These are phyloP conservation scores for Etheostoma cragini DNA, from an alignment of 2,113 vertebrate species.

Conservation along the genomic window DNA sequence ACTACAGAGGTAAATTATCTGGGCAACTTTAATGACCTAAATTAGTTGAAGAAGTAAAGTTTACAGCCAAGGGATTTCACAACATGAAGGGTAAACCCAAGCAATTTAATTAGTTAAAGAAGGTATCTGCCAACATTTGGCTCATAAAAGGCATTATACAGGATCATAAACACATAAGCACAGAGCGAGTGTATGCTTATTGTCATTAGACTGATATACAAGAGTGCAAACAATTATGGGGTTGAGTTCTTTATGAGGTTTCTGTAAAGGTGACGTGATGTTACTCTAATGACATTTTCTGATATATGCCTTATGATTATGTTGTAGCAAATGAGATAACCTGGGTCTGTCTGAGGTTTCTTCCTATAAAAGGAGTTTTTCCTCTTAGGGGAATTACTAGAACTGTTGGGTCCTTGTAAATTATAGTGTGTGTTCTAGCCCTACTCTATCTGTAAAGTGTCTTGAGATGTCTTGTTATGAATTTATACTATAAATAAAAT, in stretches of 20 bases:
- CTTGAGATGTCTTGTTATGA: too few species aligned
- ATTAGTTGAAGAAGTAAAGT: not conserved
- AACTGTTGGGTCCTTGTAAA: too few species aligned
- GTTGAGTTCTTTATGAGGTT: slow-evolving; percentile 25
- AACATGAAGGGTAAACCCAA: not conserved
- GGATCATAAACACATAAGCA: slow-evolving; percentile 58
- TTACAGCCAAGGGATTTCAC: slow-evolving; percentile 6
- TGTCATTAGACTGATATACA: slow-evolving; percentile 32
- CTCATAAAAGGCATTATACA: slow-evolving; percentile 47
- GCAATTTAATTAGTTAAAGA: slow-evolving; percentile 26
- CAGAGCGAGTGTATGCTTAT: slow-evolving; percentile 19
- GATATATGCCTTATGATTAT: slow-evolving; percentile 33
- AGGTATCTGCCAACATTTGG: slow-evolving; percentile 41
- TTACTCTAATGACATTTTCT: slow-evolving; percentile 28
- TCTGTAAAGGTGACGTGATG: slow-evolving; percentile 35
- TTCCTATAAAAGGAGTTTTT: too few species aligned
- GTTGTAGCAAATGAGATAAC: slow-evolving; percentile 42
- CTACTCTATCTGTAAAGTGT: too few species aligned
- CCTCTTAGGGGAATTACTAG: too few species aligned
- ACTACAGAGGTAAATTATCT: not conserved
- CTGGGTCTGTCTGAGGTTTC: not conserved
- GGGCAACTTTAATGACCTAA: not conserved
- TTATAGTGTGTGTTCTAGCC: too few species aligned
- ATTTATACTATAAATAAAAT: too few species aligned
- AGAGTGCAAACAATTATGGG: slow-evolving; percentile 47